Base-by-base conservation (phyloP, 2,888 invertebrate genomes). In the Penaeus monodon region DNA sequence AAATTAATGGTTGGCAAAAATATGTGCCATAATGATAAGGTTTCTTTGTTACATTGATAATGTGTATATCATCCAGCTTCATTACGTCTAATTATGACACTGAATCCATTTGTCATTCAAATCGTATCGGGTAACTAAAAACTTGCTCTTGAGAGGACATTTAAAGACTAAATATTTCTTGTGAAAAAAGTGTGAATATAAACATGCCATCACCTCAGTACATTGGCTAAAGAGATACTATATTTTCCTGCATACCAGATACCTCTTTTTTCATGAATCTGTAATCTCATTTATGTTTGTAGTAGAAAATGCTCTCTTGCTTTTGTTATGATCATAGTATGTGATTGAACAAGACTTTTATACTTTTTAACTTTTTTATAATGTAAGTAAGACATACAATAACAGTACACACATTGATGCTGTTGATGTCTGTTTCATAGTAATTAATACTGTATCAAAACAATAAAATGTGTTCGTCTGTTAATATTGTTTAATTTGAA, bases 281-380 rank as follows among this genome's bases (percentile, higher is more conserved):
- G 79, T 64, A 79, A 64, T 81, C 29, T 44, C 77, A 29, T 70
- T 82, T 82, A 73, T 77, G 77, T 81, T 65, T 57, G 57, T 57
- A 49, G 57, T 27, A 73, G 82, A 77, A 84, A 84, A 78, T 68
- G 84, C 84, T 84, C 84, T 84, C 84, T 84, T 84, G 76, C 77
- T 84, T 84, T 84, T 84, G 78, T 84, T 84, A 70, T 57, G 84
- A 66, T 84, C 84, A 84, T 84, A 78, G 78, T 78, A 84, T 33
- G 84, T 84, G 78, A 78, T 78, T 84, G 77, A 84, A 77, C 76
- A 77, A 84, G 70, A 84, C 84, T 84, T 84, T 84, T 84, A 84
- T 84, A 84, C 84, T 84, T 84, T 84, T 84, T 77, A 84, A 84
- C 84, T 84, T 84, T 81, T 84, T 84, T 84, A 84, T 84, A 84